Conservation (phyloP, 2,113 vertebrate genomes). For the Capreolus pygargus region DNA sequence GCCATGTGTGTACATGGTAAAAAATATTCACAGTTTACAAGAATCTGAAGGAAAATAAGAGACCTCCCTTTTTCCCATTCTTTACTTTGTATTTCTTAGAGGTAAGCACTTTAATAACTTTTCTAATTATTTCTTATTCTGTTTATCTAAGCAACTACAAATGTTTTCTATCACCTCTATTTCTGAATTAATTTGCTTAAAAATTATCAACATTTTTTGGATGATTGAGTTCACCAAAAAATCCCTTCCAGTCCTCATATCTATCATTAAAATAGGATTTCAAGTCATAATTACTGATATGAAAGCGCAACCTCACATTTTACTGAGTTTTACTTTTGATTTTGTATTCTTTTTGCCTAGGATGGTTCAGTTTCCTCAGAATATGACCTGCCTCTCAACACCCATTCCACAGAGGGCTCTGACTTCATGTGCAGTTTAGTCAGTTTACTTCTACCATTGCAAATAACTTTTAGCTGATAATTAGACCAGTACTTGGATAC, state of each 20-base stretch:
- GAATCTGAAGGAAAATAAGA: background rate
- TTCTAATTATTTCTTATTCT: slow-evolving; percentile 2
- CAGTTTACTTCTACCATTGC: background rate
- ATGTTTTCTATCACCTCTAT: background rate
- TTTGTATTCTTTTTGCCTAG: background rate
- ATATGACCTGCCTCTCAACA: background rate
- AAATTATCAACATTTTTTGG: background rate
- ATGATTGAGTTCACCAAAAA: background rate
- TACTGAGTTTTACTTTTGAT: background rate
- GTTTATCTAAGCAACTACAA: background rate
- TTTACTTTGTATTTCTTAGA: background rate
- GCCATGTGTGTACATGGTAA: background rate
- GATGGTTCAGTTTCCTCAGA: background rate
- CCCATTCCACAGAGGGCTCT: background rate
- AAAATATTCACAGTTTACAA: background rate
- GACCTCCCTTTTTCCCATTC: background rate
- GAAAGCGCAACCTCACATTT: background rate
- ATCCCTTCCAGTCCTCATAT: background rate
- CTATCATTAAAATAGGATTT: background rate
- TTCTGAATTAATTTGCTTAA: slow-evolving; percentile 12
- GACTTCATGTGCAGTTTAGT: background rate
- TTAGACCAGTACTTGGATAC: background rate
- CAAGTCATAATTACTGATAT: background rate
- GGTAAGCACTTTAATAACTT: background rate
- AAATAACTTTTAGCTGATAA: background rate